phyloP scores from a whole-genome alignment of 2,113 vertebrate genomes.

The Dicerorhinus sumatrensis region DNA sequence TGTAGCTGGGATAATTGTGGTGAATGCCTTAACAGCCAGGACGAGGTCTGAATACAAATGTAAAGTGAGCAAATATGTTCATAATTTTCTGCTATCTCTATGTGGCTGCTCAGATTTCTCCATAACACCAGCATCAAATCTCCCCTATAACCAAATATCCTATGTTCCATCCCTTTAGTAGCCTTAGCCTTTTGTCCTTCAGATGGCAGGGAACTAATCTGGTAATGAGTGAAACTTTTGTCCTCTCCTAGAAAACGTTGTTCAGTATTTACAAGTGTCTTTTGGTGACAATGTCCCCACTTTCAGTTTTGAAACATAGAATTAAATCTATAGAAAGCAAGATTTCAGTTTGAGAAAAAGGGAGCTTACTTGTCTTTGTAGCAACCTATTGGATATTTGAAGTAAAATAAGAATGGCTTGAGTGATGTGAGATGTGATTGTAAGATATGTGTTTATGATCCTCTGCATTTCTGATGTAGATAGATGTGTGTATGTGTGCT shows the following conservation, averaged over 20 bases:
- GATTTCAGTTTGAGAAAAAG: not conserved
- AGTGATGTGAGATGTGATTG: not conserved
- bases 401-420: not conserved
- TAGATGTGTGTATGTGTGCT: not conserved
- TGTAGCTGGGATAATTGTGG: not conserved
- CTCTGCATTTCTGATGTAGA: not conserved
- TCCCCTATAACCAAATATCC: not conserved
- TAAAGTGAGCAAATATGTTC: not conserved
- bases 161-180: not conserved
- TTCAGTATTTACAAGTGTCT: not conserved
- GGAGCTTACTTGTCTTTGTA: not conserved
- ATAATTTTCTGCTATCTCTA: not conserved
- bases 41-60: not conserved
- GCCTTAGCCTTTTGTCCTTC: not conserved
- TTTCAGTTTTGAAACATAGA: not conserved
- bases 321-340: not conserved
- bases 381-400: not conserved
- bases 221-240: not conserved
- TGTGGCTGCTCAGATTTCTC: not conserved
- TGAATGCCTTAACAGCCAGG: not conserved
- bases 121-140: not conserved
- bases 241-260: not conserved
- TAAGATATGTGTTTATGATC: not conserved
- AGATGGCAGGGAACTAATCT: not conserved
- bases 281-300: not conserved